A percentile compares a stretch with the other conserved stretches of the same genome.
phyloP scores from a whole-genome alignment of 1,140 invertebrate genomes.

The Wiebesia pumilae region DNA sequence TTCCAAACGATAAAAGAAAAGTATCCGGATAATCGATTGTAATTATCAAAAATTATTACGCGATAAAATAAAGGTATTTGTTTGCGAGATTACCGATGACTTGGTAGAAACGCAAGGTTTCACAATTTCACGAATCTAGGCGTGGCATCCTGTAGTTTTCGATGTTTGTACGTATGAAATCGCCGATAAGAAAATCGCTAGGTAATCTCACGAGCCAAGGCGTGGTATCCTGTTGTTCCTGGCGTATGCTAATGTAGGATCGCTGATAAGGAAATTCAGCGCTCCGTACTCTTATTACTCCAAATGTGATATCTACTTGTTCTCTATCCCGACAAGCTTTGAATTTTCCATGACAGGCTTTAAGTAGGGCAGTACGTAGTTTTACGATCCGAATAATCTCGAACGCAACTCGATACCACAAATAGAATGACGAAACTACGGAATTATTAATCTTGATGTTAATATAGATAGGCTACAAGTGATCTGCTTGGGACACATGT shows the following conservation, averaged over 20 bases:
- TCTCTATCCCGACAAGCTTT: background rate
- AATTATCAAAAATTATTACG: background rate
- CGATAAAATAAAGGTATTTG: background rate
- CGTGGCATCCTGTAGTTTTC: background rate
- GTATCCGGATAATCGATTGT: background rate
- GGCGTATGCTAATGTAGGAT: background rate
- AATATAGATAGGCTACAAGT: background rate
- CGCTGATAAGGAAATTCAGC: background rate
- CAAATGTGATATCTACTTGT: background rate
- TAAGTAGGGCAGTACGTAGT: background rate
- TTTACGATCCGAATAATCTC: background rate
- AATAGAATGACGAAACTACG: background rate
- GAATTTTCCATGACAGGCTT: background rate
- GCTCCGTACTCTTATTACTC: background rate
- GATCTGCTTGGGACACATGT: no score
- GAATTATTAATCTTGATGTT: background rate
- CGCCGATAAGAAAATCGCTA: background rate
- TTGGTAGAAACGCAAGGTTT: background rate
- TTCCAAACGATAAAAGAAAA: background rate
- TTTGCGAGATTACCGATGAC: background rate
- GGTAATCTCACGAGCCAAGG: background rate
- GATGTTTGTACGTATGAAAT: background rate
- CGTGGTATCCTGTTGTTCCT: background rate
- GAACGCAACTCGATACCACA: background rate
- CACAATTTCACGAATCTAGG: background rate